Evolutionary conservation across 2,113 vertebrate species (phyloP).

Genomic region (Melozone crissalis): DNA sequence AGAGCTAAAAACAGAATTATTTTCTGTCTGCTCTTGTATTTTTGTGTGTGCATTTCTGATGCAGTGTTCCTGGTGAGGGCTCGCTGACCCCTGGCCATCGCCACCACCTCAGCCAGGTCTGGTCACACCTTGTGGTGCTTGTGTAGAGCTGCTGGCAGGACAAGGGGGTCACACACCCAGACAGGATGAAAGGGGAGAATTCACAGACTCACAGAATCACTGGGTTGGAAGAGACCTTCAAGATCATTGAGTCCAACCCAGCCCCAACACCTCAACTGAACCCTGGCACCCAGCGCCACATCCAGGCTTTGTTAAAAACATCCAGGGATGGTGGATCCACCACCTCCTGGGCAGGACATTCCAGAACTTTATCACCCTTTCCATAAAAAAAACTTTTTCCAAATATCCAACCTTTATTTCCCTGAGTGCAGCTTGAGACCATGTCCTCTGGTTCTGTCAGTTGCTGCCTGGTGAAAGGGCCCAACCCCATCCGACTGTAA

Average conservation of each 20-base stretch:
- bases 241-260: neutral
- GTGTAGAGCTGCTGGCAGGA: neutral
- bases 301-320: neutral
- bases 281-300: neutral
- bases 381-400: no score
- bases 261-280: neutral
- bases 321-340: neutral
- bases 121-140: neutral
- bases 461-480: no score
- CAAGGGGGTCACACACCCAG: neutral
- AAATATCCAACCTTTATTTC: no score
- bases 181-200: neutral
- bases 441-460: no score
- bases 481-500: no score
- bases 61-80: neutral
- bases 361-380: neutral
- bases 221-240: neutral
- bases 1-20: neutral
- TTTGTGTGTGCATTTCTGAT: neutral
- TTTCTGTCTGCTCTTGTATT: neutral
- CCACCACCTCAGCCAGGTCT: rapidly evolving
- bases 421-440: no score
- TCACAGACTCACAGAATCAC: neutral
- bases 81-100: rapidly evolving
- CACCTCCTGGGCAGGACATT: neutral